Conservation (phyloP, 2,797 vertebrate species). For the Epinephelus awoara region DNA sequence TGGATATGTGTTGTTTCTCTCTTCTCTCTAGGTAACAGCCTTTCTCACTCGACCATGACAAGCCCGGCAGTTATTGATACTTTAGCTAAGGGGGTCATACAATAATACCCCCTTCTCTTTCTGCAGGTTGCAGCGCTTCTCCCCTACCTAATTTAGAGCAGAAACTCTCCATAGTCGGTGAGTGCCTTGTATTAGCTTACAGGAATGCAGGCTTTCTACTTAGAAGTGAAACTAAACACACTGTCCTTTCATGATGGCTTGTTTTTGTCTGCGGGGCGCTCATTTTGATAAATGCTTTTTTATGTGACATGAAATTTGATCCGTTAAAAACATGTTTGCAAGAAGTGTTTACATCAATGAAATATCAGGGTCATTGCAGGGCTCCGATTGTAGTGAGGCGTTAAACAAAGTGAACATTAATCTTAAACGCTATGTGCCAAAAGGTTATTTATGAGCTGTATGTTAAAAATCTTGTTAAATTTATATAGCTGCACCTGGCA, state of each 20-base stretch:
- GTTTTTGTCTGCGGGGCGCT: conserved; percentile 58
- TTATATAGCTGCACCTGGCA: conserved; percentile 60
- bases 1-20: conserved; percentile 58
- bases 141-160: conserved; percentile 52
- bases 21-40: conserved; percentile 56
- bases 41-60: conserved; percentile 65
- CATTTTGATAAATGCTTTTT: conserved; percentile 52
- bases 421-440: conserved; percentile 26
- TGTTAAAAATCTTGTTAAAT: conserved; percentile 57
- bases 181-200: conserved; percentile 74
- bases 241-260: conserved; percentile 54
- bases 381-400: not conserved
- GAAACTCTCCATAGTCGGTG: conserved; percentile 49
- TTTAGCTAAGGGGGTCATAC: conserved; percentile 63
- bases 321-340: conserved; percentile 42
- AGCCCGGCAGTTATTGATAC: conserved; percentile 75
- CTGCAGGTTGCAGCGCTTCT: conserved; percentile 55
- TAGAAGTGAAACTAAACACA: conserved; percentile 69
- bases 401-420: conserved; percentile 24
- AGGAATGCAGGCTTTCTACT: conserved; percentile 66
- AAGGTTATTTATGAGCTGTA: conserved; percentile 55
- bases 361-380: conserved; percentile 24
- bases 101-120: conserved; percentile 70
- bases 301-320: conserved; percentile 50
- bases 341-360: conserved; percentile 30